Evolutionary conservation across 1,140 invertebrate species (phyloP).

Genomic region (Drosophila paulistorum): DNA sequence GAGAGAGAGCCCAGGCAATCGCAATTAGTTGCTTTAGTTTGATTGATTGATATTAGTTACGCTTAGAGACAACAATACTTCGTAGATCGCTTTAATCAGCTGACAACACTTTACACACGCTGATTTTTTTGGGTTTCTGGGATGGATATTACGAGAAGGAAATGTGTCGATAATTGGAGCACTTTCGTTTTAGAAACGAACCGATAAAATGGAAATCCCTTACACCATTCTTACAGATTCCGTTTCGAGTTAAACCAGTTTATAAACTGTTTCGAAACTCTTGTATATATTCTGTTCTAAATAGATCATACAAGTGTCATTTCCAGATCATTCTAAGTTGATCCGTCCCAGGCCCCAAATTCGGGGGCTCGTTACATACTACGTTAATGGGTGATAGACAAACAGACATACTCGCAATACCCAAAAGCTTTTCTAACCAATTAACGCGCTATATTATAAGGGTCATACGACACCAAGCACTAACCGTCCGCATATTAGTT

Average conservation of each 20-base stretch:
- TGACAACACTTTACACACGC: conserved; percentile 66
- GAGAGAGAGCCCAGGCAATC: conserved; percentile 46
- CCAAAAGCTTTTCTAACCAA: conserved; percentile 55
- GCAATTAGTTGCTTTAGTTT: conserved; percentile 56
- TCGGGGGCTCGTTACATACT: neutral
- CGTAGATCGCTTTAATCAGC: conserved; percentile 46
- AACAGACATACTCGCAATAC: conserved; percentile 21
- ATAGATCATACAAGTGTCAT: neutral
- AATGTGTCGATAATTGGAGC: neutral
- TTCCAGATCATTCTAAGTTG: neutral
- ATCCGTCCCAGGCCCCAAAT: conserved; percentile 4
- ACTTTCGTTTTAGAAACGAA: too few species aligned
- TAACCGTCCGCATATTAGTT: conserved; percentile 77
- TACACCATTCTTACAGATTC: neutral
- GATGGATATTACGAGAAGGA: conserved; percentile 4
- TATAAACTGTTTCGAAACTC: conserved; percentile 2
- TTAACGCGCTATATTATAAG: conserved; percentile 73
- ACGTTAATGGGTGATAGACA: neutral
- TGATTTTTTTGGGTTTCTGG: conserved; percentile 10
- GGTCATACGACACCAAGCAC: conserved; percentile 67
- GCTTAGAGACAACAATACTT: conserved; percentile 25
- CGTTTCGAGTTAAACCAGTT: neutral
- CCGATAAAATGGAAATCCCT: too few species aligned
- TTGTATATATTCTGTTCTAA: neutral
- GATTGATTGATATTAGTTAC: conserved; percentile 11